These are phyloP conservation scores for Aphrocallistes beatrix DNA, from an alignment of 37 sponge, comb jelly and placozoan species.

Conservation along the genomic window DNA sequence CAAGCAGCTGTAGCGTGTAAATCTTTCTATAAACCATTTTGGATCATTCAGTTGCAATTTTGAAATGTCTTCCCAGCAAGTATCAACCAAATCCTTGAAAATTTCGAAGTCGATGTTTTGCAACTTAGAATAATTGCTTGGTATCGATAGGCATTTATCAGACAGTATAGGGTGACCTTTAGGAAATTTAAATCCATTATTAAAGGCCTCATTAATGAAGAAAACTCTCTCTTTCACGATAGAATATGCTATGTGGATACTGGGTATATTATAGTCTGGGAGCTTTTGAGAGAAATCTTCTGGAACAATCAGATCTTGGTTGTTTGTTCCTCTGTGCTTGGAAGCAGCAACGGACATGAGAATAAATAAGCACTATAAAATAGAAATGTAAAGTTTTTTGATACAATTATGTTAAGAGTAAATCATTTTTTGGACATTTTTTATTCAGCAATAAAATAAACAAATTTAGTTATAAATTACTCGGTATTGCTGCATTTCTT, in stretches of 20 bases:
- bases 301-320: too few species aligned
- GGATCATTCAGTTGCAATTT: not conserved
- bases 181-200: not conserved
- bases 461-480: too few species aligned
- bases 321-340: too few species aligned
- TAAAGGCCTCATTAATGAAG: not conserved
- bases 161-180: not conserved
- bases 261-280: too few species aligned
- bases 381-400: too few species aligned
- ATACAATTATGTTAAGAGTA: too few species aligned
- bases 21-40: not conserved
- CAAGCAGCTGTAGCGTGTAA: not conserved
- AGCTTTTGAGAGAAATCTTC: too few species aligned
- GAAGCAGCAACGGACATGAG: too few species aligned
- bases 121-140: not conserved
- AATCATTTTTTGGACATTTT: too few species aligned
- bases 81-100: not conserved
- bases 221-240: not conserved
- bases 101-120: not conserved
- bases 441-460: too few species aligned
- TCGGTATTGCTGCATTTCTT: too few species aligned
- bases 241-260: not conserved
- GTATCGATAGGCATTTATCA: not conserved
- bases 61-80: not conserved
- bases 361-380: too few species aligned